Conservation (phyloP, 2,888 invertebrate species). For the Synergus gifuensis region DNA sequence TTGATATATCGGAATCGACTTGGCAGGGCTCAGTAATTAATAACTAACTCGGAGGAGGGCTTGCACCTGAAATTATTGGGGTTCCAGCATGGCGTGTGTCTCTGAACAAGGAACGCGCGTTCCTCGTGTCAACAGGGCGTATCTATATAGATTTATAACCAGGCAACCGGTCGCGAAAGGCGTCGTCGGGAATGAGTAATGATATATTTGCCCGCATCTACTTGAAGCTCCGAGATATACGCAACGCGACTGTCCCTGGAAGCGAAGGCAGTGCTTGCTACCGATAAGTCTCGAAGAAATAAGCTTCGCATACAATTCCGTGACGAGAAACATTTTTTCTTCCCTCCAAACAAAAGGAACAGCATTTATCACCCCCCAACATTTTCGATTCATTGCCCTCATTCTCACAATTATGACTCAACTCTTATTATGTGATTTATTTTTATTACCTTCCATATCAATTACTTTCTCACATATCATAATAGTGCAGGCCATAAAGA, state of each 20-base stretch:
- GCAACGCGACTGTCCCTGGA: background rate
- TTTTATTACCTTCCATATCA: background rate
- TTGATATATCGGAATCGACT: slow-evolving; percentile 8
- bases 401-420: background rate
- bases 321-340: background rate
- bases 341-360: background rate
- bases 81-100: slow-evolving; percentile 26
- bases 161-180: slow-evolving; percentile 58
- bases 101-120: slow-evolving; percentile 31
- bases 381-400: background rate
- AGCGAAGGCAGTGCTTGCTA: background rate
- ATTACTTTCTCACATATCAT: background rate
- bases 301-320: background rate
- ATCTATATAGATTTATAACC: slow-evolving; percentile 68
- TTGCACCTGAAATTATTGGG: slow-evolving; percentile 32
- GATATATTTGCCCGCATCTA: slow-evolving; percentile 65
- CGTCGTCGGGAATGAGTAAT: slow-evolving; percentile 68
- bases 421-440: background rate
- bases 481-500: background rate
- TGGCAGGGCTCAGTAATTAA: slow-evolving; percentile 22
- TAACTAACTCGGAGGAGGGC: slow-evolving; percentile 8
- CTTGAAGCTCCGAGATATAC: slow-evolving; percentile 37
- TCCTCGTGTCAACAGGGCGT: slow-evolving; percentile 45
- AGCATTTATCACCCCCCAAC: background rate
- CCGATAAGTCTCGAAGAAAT: slow-evolving; percentile 4